Percentiles rank a stretch among this genome's conserved stretches.
Evolutionary conservation across 2,113 vertebrate species (phyloP).

Genomic region (Phalacrocorax aristotelis): DNA sequence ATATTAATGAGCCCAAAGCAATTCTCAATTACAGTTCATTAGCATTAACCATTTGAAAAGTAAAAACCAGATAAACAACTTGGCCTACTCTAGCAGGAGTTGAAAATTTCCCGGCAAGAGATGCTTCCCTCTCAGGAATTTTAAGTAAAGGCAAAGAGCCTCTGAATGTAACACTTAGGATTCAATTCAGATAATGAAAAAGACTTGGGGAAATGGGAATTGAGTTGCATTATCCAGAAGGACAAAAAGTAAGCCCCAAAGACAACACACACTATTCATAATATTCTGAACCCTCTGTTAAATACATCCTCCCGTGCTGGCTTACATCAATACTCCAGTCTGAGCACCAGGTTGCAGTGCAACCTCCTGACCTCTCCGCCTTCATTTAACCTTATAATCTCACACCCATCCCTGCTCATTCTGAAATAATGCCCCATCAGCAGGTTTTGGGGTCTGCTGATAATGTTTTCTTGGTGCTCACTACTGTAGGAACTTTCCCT

Average conservation of each 20-base stretch:
- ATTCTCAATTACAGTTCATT: conserved; percentile 46
- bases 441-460: background rate
- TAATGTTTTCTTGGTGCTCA: background rate
- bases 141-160: conserved; percentile 20
- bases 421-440: background rate
- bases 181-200: conserved; percentile 38
- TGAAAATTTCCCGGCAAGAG: conserved; percentile 27
- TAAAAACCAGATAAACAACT: conserved; percentile 18
- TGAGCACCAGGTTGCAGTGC: background rate
- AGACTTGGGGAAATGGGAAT: background rate
- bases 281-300: background rate
- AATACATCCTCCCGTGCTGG: background rate
- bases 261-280: background rate
- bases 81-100: background rate
- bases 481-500: background rate
- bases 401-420: background rate
- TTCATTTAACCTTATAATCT: background rate
- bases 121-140: conserved; percentile 39
- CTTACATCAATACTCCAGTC: background rate
- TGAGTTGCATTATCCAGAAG: background rate
- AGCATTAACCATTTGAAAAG: conserved; percentile 54
- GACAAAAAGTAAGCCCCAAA: background rate
- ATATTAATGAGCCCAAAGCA: conserved; percentile 43
- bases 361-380: background rate
- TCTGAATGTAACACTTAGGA: background rate